Percentiles rank a stretch among this genome's conserved stretches.
Evolutionary conservation across 2,113 vertebrate species (phyloP).

Genomic region (Gasterosteus aculeatus): DNA sequence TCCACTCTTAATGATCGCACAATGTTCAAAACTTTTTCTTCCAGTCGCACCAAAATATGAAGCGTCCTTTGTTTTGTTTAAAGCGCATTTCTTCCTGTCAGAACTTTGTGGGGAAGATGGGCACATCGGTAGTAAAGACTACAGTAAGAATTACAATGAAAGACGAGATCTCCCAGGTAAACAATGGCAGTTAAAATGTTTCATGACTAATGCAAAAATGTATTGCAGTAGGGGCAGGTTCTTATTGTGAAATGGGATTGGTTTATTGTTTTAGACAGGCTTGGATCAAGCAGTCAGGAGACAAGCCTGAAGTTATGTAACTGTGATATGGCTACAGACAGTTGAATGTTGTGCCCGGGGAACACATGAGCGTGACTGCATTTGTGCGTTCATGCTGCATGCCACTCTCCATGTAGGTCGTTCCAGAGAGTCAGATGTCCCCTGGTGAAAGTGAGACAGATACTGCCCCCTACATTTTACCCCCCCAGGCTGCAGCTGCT

Average conservation of each 20-base stretch:
- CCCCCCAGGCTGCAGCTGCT: constrained; percentile 28
- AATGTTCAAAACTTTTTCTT: neutral
- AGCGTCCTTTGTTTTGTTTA: constrained; percentile 4
- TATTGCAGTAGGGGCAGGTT: neutral
- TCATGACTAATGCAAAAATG: neutral
- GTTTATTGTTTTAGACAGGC: neutral
- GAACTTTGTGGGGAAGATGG: constrained; percentile 83
- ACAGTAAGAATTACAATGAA: constrained; percentile 85
- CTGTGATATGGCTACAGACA: neutral
- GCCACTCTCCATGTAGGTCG: constrained; percentile 71
- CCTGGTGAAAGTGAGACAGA: constrained; percentile 70
- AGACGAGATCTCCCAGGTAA: constrained; percentile 89
- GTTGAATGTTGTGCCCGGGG: neutral
- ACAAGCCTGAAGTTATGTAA: neutral
- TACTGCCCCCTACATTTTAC: constrained; percentile 35
- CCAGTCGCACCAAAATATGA: neutral
- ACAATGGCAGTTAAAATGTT: neutral
- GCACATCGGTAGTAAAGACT: constrained; percentile 85
- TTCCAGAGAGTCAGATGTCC: constrained; percentile 89
- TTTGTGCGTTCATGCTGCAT: neutral
- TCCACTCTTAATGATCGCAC: neutral
- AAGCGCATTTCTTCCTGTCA: constrained; percentile 66
- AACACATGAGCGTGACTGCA: neutral
- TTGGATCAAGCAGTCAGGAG: neutral
- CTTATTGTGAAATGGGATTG: neutral